A percentile compares a stretch with the other conserved stretches of the same genome.
phyloP scores from a whole-genome alignment of 2,113 vertebrate genomes.

The Periophthalmodon schlosseri region DNA sequence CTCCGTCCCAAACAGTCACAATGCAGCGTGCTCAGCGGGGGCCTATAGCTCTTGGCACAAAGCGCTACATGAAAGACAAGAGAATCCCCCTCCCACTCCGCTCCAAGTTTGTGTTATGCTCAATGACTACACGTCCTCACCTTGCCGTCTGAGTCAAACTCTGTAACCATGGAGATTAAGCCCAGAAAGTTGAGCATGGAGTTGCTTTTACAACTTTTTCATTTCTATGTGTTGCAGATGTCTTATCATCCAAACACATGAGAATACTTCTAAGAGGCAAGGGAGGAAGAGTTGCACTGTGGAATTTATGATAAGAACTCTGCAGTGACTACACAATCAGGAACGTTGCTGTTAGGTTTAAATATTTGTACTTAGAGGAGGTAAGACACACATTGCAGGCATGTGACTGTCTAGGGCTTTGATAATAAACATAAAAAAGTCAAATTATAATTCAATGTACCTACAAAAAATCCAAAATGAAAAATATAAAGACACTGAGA shows the following conservation, averaged over 20 bases:
- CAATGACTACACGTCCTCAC: conserved; percentile 58
- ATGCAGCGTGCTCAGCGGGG: conserved; percentile 38
- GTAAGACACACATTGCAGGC: background rate
- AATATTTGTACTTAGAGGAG: background rate
- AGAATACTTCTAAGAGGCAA: conserved; percentile 12
- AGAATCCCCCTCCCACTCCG: conserved; percentile 9
- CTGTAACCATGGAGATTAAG: conserved; percentile 65
- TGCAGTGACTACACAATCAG: conserved; percentile 24
- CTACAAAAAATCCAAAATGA: too few species aligned
- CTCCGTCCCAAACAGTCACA: conserved; percentile 29
- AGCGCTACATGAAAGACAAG: conserved; percentile 35
- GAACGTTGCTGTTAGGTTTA: background rate
- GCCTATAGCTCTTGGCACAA: conserved; percentile 22
- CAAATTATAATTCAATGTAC: too few species aligned
- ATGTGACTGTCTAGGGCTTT: too few species aligned
- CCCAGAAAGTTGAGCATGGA: conserved; percentile 35
- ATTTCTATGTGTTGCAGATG: conserved; percentile 21
- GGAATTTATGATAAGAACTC: conserved; percentile 36
- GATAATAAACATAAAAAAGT: background rate
- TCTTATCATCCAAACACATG: conserved; percentile 34
- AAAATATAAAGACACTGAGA: too few species aligned
- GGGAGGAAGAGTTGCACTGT: conserved; percentile 23
- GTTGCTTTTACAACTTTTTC: conserved; percentile 31
- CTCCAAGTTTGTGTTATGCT: conserved; percentile 46
- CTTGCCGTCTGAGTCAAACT: conserved; percentile 61